These are phyloP conservation scores for Gastrophysa polygoni DNA, from an alignment of 2,888 invertebrate genomes.

Conservation along the genomic window DNA sequence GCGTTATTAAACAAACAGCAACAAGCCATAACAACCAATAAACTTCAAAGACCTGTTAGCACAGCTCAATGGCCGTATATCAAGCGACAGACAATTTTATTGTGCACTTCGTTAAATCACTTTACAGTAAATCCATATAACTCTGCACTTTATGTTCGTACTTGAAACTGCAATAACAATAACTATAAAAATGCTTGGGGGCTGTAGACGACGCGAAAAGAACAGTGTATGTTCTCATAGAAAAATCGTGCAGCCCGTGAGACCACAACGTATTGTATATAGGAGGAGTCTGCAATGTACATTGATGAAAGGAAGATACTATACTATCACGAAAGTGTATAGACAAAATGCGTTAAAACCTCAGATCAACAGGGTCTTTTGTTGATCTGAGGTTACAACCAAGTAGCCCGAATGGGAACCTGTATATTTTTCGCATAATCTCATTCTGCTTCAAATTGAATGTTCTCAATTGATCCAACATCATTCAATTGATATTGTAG, in stretches of 20 bases:
- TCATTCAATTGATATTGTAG: too few relatives aligned
- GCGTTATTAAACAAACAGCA: not conserved
- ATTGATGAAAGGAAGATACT: too few relatives aligned
- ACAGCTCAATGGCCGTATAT: conserved; percentile 4
- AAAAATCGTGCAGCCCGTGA: not conserved
- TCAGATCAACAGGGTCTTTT: too few relatives aligned
- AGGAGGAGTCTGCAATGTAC: not conserved
- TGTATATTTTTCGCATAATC: too few relatives aligned
- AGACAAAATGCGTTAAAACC: too few relatives aligned
- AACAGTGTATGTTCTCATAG: not conserved
- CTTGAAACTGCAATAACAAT: not conserved
- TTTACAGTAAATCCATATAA: conserved; percentile 2
- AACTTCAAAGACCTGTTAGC: conserved; percentile 4
- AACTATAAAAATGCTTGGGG: not conserved
- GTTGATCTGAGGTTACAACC: too few relatives aligned
- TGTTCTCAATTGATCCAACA: too few relatives aligned
- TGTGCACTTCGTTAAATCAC: conserved; percentile 4
- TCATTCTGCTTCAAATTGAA: too few relatives aligned
- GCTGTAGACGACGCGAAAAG: not conserved
- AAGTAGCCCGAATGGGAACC: too few relatives aligned
- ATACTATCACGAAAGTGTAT: too few relatives aligned
- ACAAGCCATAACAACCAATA: too few relatives aligned
- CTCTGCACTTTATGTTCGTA: conserved; percentile 8
- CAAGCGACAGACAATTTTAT: not conserved
- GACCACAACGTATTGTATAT: not conserved